phyloP scores from a whole-genome alignment of 1,140 invertebrate species.

The Chrysoperla carnea region DNA sequence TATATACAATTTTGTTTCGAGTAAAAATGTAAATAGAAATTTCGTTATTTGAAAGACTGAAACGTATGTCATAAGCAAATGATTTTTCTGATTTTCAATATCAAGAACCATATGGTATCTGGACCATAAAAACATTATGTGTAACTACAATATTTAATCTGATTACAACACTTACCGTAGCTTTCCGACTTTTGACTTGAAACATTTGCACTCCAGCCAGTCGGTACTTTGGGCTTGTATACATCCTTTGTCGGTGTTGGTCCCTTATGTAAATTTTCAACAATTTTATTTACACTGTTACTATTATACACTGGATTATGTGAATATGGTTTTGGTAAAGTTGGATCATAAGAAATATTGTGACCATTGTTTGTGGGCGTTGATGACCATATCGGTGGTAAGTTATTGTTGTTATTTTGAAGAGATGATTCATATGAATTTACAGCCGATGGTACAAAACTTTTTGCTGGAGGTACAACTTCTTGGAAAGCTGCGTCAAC shows the following conservation, averaged over 20 bases:
- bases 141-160: too few species aligned
- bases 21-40: too few species aligned
- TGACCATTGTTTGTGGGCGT: not conserved
- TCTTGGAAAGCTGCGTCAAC: conserved; percentile 48
- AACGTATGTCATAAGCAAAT: too few species aligned
- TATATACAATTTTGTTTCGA: too few species aligned
- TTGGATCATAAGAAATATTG: not conserved
- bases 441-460: conserved; percentile 17
- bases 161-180: conserved; percentile 13
- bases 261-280: conserved; percentile 21
- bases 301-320: conserved; percentile 22
- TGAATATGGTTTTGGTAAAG: conserved; percentile 12
- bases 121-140: too few species aligned
- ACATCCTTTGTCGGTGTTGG: conserved; percentile 16
- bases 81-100: too few species aligned
- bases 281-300: conserved; percentile 20
- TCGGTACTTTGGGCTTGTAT: conserved; percentile 30
- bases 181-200: conserved; percentile 11
- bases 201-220: conserved; percentile 27
- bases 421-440: conserved; percentile 20
- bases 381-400: conserved; percentile 13
- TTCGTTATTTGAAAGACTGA: too few species aligned
- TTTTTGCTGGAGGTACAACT: conserved; percentile 14
- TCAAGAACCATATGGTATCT: too few species aligned
- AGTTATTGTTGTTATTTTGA: conserved; percentile 8